Evolutionary conservation across 2,797 vertebrate genomes (phyloP).

Genomic region (Sternotherus odoratus): DNA sequence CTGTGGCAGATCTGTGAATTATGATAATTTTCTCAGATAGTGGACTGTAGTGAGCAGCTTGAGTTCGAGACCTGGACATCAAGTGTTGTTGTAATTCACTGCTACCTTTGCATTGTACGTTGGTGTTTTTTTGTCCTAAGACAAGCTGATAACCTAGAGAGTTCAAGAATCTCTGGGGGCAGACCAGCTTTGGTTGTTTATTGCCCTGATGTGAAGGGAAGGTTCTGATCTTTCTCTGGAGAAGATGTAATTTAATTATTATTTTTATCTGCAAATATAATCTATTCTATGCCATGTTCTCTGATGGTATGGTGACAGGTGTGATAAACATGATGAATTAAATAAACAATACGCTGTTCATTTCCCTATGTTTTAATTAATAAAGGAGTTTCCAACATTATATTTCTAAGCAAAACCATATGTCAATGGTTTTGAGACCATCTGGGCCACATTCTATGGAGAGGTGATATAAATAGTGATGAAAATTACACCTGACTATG

Average conservation of each 20-base stretch:
- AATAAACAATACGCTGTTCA: not conserved
- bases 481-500: not conserved
- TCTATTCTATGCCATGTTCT: accelerated
- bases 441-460: accelerated
- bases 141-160: not conserved
- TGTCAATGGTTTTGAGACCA: not conserved
- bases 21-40: not conserved
- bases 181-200: not conserved
- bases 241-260: not conserved
- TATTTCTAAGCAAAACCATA: not conserved
- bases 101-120: not conserved
- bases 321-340: accelerated
- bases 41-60: not conserved
- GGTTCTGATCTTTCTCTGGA: not conserved
- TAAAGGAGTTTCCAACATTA: not conserved
- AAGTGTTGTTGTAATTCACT: not conserved
- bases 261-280: not conserved
- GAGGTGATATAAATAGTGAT: not conserved
- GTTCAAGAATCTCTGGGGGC: not conserved
- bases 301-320: not conserved
- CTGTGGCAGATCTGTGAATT: not conserved
- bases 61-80: not conserved
- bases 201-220: not conserved
- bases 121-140: not conserved
- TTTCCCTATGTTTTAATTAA: not conserved